Base-by-base conservation (phyloP, 2,113 vertebrate species). In the Anhinga rufa region DNA sequence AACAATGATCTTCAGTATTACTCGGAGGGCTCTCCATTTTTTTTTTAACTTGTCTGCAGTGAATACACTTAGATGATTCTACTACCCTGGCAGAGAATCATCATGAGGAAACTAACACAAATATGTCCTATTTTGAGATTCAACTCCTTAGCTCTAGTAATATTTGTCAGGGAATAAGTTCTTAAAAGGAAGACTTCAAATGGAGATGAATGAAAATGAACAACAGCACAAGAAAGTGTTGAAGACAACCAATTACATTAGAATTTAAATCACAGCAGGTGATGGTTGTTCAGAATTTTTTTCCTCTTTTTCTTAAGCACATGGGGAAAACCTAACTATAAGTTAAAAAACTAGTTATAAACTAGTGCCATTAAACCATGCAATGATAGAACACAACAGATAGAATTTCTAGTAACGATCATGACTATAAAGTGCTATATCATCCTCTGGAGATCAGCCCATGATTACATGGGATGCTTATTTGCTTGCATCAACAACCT, bases 11-110 rank as follows among this genome's bases (percentile, higher is more conserved):
- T 54, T 75, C 76, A 86, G 31, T 70, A 40, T 31, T 70, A 68
- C 18, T 74, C 11, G 3, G 25, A 60, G 4, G 10, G 25, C 18
- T 54, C n/a, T 46, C 0, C 0, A 25, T 17, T 83, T 9, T 7
- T 25, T 19, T n/a, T n/a, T n/a, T n/a, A 48, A 68, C 36, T 80
- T 52, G 44, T 31, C 55, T 51, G 55, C 6, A 78, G 28, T 46
- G 29, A 82, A 74, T 77, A 49, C 25, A 69, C 12, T 82, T 80
- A 34, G 2, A 72, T 16, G 8, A 28, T 36, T 85, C 81, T 88
- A 71, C 31, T 70, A 25, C 8, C 20, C 44, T 38, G 15, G 11
- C 58, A 77, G 40, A 79, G 10, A 40, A 90, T 20, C 44, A 52
- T 49, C 25, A 80, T 2, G 29, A 46, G 46, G 31, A 79, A 84